A percentile compares a stretch with the other conserved stretches of the same genome.
Conservation (phyloP, 2,113 vertebrate species). For the Malurus alboscapulatus region DNA sequence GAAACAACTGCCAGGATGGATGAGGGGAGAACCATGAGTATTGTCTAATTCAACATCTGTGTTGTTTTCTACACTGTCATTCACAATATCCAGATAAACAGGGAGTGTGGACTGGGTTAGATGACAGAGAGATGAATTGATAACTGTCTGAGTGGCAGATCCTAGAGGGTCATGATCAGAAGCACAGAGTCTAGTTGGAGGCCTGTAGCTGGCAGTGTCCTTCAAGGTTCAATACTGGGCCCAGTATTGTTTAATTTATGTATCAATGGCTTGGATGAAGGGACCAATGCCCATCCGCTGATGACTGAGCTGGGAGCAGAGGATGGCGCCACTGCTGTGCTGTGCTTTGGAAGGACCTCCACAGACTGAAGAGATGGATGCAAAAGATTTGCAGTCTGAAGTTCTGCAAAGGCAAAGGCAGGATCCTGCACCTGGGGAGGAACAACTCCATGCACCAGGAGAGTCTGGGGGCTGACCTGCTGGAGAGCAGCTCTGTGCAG, state of each 20-base stretch:
- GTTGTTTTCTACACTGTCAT: not conserved
- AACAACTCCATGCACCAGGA: rapidly evolving
- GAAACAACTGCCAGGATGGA: not conserved
- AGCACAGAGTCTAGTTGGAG: not conserved
- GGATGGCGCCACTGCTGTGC: not conserved
- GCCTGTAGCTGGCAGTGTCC: no score
- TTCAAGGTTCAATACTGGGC: rapidly evolving
- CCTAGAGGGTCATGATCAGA: not conserved
- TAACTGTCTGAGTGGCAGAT: not conserved
- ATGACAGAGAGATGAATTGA: no score
- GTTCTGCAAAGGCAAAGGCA: not conserved
- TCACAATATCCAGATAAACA: no score
- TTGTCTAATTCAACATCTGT: not conserved
- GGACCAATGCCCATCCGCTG: not conserved
- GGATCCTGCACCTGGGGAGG: not conserved
- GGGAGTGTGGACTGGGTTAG: no score
- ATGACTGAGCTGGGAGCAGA: not conserved
- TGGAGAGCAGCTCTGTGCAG: not conserved
- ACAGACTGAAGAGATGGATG: not conserved
- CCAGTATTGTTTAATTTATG: not conserved
- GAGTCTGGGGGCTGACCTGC: not conserved
- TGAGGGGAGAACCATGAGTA: not conserved
- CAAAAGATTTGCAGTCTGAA: not conserved
- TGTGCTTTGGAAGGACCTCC: not conserved
- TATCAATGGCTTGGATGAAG: not conserved